Base-by-base conservation (phyloP, 2,113 vertebrate species). In the Tachuris rubrigastra region DNA sequence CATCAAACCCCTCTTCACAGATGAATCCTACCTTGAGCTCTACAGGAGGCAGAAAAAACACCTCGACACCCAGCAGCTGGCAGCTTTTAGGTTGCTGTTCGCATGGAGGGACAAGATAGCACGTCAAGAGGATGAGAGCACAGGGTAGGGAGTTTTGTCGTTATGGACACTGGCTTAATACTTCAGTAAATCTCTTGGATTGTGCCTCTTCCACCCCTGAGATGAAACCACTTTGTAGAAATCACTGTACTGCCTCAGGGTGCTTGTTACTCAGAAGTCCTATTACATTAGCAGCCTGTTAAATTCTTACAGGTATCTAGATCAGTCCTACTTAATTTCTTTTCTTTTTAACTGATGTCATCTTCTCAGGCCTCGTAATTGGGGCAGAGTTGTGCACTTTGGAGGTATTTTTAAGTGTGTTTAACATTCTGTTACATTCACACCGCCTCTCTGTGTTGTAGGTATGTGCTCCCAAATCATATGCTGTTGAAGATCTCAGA, bases 401-500 rank as follows among this genome's bases (percentile, higher is more conserved):
- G 33, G 55, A 80, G 39, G 13, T 83, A 28, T 33, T 87, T 71
- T 42, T 53, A 58, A 74, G 58, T 59, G 42, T 35, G 90, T 78
- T 72, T 83, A 59, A 21, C 21, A 7, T 58, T 80, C 10, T 53
- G 8, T 92, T 72, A 24, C 20, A 14, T 78, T 95, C 22, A 75
- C n/a, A 3, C 49, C 2, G 2, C 68, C 77, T 84, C 33, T 91
- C 87, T 91, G 39, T 85, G 23, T 97, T 96, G 16, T 94, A 99
- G 99, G 65, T 99, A 99, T 0, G 93, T 99, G 41, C 95, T 99
- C 30, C 99, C 99, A n/a, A 99, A 99, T 91, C 99, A 99, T 58
- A 99, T 99, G 99, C 97, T 99, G 95, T 96, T 98, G 69, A 99
- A 99, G 97, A 99, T 99, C 53, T 97, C 99, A 1, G 99, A 99